phyloP scores from a whole-genome alignment of 2,888 invertebrate species.

The Drosophila neotestacea region DNA sequence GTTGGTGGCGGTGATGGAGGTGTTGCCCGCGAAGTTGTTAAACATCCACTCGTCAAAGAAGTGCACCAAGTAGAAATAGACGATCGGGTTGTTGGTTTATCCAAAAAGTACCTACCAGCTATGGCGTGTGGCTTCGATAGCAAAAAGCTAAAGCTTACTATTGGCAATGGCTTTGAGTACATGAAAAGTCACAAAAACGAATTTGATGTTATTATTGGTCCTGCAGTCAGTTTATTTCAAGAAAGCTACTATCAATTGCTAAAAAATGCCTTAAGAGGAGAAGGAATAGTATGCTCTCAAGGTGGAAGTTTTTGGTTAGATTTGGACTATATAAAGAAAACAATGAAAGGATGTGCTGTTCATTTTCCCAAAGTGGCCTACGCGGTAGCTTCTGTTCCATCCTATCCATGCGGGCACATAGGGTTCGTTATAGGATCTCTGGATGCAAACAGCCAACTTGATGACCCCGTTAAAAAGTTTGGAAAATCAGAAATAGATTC shows the following conservation, averaged over 20 bases:
- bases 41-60: constrained; percentile 94
- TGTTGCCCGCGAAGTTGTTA: constrained; percentile 96
- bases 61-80: constrained; percentile 98
- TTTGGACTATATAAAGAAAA: constrained; percentile 90
- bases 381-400: constrained; percentile 94
- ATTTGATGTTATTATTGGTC: constrained; percentile 98
- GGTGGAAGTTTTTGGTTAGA: constrained; percentile 93
- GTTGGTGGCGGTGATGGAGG: constrained; percentile 99
- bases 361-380: constrained; percentile 93
- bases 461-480: constrained; percentile 88
- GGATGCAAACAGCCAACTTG: constrained; percentile 87
- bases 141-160: constrained; percentile 92
- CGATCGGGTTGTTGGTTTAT: constrained; percentile 94
- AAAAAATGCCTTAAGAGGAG: constrained; percentile 92
- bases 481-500: constrained; percentile 88
- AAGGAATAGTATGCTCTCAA: constrained; percentile 98
- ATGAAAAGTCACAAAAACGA: constrained; percentile 93
- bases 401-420: constrained; percentile 98
- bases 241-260: constrained; percentile 94
- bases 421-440: constrained; percentile 96
- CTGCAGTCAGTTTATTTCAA: constrained; percentile 88
- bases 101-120: constrained; percentile 94
- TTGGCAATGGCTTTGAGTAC: constrained; percentile 98
- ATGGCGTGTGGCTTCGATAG: constrained; percentile 95
- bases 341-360: constrained; percentile 90